phyloP scores from a whole-genome alignment of 2,888 invertebrate genomes.

The Tipula unca region DNA sequence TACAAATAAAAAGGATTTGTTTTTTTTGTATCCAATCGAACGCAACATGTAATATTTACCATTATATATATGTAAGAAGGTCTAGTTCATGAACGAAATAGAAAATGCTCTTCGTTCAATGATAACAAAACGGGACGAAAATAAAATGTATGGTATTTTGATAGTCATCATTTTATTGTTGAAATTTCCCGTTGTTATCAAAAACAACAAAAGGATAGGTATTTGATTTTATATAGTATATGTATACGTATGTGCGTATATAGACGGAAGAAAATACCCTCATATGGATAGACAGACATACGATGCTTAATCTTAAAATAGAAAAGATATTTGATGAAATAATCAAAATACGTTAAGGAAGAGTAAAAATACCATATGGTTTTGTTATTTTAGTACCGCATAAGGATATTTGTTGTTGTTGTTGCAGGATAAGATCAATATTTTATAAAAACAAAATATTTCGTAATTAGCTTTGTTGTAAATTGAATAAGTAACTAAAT shows the following conservation, averaged over 20 bases:
- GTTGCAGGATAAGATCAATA: background rate
- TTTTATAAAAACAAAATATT: too few relatives aligned
- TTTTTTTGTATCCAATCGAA: background rate
- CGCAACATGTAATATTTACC: background rate
- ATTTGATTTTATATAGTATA: too few relatives aligned
- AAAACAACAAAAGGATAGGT: background rate
- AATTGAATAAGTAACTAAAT: background rate
- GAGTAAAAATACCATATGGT: background rate
- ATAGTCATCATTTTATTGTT: background rate
- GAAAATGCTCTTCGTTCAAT: background rate
- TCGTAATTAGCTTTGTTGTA: too few relatives aligned
- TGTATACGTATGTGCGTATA: too few relatives aligned
- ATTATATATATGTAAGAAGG: background rate
- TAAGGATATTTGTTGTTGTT: background rate
- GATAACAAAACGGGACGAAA: background rate
- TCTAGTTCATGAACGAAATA: background rate
- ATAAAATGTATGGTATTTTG: background rate
- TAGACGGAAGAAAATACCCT: background rate
- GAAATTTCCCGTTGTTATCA: background rate
- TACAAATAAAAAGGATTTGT: too few relatives aligned
- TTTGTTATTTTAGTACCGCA: background rate
- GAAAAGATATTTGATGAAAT: background rate
- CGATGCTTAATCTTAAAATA: background rate
- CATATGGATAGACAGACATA: background rate
- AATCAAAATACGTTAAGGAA: too few relatives aligned